Evolutionary conservation across 2,113 vertebrate genomes (phyloP).

Genomic region (Gallinago media): DNA sequence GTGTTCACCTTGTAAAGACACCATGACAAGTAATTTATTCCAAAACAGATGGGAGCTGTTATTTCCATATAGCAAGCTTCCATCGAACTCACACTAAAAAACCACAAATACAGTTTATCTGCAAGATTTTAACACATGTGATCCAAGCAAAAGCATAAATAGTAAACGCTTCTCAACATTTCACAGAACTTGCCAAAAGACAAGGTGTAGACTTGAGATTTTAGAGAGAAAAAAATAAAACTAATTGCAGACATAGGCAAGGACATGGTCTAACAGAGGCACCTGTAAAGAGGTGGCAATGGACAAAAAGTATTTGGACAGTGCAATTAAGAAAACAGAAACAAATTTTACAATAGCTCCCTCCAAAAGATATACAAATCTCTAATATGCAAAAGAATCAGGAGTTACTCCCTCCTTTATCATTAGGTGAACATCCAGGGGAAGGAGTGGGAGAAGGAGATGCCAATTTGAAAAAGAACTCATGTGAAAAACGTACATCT

Average conservation of each 20-base stretch:
- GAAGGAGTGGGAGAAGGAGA: too few relatives aligned
- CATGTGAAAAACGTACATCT: too few relatives aligned
- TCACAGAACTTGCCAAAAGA: constrained; percentile 58
- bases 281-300: constrained; percentile 23
- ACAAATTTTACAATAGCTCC: not conserved
- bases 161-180: not conserved
- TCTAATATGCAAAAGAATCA: not conserved
- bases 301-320: not conserved
- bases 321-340: not conserved
- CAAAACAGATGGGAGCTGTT: constrained; percentile 65
- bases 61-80: constrained; percentile 72
- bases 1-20: constrained; percentile 63
- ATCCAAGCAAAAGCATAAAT: constrained; percentile 54
- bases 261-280: constrained; percentile 22
- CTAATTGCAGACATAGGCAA: constrained; percentile 40
- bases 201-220: constrained; percentile 35
- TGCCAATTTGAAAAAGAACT: too few relatives aligned
- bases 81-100: constrained; percentile 18
- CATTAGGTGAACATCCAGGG: not conserved
- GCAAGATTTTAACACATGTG: constrained; percentile 42
- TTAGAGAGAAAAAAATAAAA: constrained; percentile 39
- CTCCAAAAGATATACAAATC: not conserved
- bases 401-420: not conserved
- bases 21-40: constrained; percentile 71
- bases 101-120: constrained; percentile 47